Conservation (phyloP, 2,113 vertebrate species). For the Scatophagus argus region DNA sequence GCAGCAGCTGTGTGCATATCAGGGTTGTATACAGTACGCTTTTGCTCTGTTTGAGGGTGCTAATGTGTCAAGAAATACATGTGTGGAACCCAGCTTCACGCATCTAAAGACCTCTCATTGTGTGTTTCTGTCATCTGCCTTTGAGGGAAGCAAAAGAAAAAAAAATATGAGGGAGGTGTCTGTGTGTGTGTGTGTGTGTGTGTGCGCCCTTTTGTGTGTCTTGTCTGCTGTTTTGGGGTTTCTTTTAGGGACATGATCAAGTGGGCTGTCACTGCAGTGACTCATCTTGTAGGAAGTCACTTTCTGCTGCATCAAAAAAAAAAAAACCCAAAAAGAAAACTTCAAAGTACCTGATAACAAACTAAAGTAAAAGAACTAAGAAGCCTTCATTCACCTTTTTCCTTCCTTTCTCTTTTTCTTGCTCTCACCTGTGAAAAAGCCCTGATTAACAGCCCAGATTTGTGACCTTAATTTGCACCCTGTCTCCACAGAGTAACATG, state of each 20-base stretch:
- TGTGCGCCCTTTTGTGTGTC: not conserved
- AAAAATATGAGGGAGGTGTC: no score
- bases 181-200: not conserved
- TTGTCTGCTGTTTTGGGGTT: slow-evolving; percentile 16
- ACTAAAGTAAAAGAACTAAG: slow-evolving; percentile 47
- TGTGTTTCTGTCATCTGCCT: not conserved
- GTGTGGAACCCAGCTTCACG: slow-evolving; percentile 3
- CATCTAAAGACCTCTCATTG: not conserved
- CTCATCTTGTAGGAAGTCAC: slow-evolving; percentile 43
- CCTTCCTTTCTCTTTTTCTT: slow-evolving; percentile 35
- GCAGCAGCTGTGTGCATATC: slow-evolving; percentile 48
- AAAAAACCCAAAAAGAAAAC: slow-evolving; percentile 37
- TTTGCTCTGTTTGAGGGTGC: not conserved
- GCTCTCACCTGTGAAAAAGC: slow-evolving; percentile 67
- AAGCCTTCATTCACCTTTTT: slow-evolving; percentile 51
- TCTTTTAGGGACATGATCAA: slow-evolving; percentile 30
- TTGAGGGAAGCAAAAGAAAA: slow-evolving; percentile 5
- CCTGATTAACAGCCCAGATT: slow-evolving; percentile 60
- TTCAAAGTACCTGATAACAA: slow-evolving; percentile 64
- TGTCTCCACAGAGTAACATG: slow-evolving; percentile 48
- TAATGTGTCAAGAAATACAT: slow-evolving; percentile 11
- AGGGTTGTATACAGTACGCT: not conserved
- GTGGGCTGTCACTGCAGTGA: slow-evolving; percentile 35
- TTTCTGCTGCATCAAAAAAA: slow-evolving; percentile 51
- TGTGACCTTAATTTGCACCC: slow-evolving; percentile 67